Base-by-base conservation (phyloP, 37 sponge, comb jelly and placozoan genomes). In the Cliona cf. orientalis region DNA sequence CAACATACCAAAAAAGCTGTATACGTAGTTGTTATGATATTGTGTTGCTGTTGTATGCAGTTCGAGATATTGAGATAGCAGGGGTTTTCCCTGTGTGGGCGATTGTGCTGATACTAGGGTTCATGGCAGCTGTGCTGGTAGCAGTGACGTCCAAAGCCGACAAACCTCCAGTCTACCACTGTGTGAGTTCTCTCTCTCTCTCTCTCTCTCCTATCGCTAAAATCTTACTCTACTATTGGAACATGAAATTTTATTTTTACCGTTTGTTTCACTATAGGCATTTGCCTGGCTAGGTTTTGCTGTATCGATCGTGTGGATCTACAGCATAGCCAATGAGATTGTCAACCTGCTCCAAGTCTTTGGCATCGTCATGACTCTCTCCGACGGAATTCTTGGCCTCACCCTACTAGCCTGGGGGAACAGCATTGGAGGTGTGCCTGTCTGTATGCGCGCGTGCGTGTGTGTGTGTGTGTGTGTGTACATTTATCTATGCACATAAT, bases 351-450 rank as follows among this genome's bases (percentile, higher is more conserved):
- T 98, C 21, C 95, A 95, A 83, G 96, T 95, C 32, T 89, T 96
- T 70, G 99, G 99, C 14, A 56, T 91, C 21, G 95, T 96, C 44
- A 73, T 98, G 17, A 69, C 55, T 12, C 74, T 98, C 25, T 94
- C 91, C 14, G 86, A 94, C 69, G 99, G 91, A 21, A 91, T 98
- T 3, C 72, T 98, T 5, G 99, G 99, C 37, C 78, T 98, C 56
- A 98, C 99, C 23, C 57, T 98, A n/a, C 74, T 98, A 34, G 97
- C 99, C 22, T 98, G 99, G 99, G 99, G 97, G 2, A 98, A 98
- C 86, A 96, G 99, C 45, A 89, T 98, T 72, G 99, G 99, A 84
- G 96, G 96, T 92, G 25, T 32, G 86, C 2, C 55, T 19, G 11
- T 19, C 55, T 17, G 17, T 17, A 11, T 19, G 55, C 55, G 17